A percentile compares a stretch with the other conserved stretches of the same genome.
Evolutionary conservation across 2,113 vertebrate genomes (phyloP).

Genomic region (Rallus limicola): DNA sequence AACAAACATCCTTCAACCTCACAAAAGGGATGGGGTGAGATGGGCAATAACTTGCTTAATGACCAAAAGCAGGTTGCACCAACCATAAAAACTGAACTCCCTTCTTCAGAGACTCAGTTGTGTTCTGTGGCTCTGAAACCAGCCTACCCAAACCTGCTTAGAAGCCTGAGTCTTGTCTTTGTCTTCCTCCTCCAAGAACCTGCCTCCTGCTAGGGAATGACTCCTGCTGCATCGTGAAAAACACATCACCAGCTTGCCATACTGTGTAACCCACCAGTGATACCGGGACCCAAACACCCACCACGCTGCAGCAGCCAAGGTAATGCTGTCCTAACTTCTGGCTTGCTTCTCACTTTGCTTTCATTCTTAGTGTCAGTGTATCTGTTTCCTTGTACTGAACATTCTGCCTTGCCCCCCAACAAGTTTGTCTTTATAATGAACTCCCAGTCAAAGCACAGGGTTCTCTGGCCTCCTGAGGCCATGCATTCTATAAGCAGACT

Average conservation of each 20-base stretch:
- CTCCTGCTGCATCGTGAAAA: neutral
- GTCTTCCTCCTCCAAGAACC: neutral
- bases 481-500: neutral
- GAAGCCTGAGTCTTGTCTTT: neutral
- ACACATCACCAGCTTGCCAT: neutral
- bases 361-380: neutral
- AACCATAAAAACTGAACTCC: neutral
- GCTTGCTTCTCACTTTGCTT: neutral
- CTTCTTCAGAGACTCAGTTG: neutral
- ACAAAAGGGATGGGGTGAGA: neutral
- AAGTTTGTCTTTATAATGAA: neutral
- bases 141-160: neutral
- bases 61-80: neutral
- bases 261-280: neutral
- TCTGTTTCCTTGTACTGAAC: neutral
- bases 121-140: neutral
- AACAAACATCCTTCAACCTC: neutral
- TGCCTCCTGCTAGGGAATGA: neutral
- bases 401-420: neutral
- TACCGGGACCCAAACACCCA: neutral
- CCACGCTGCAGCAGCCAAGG: neutral
- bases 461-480: neutral
- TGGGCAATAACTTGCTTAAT: neutral
- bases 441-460: neutral
- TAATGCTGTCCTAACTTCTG: neutral